Evolutionary conservation across 2,888 invertebrate genomes (phyloP).

Genomic region (Rhogogaster chlorosoma): DNA sequence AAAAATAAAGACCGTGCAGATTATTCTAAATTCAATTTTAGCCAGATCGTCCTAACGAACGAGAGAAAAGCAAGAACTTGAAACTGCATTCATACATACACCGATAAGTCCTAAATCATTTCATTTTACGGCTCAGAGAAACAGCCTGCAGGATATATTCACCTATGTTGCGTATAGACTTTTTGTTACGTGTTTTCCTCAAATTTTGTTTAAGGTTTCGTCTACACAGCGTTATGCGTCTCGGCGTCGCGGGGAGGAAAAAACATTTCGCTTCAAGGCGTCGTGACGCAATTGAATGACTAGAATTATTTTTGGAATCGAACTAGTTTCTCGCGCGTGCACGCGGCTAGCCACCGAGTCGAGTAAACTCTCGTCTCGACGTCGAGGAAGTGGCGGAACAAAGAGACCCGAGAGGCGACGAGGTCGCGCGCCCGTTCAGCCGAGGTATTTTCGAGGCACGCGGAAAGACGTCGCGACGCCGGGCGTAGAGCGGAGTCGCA

Average conservation of each 20-base stretch:
- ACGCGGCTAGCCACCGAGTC: slow-evolving; percentile 13
- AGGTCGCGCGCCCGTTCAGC: slow-evolving; percentile 36
- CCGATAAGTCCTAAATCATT: background rate
- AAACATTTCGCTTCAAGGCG: slow-evolving; percentile 24
- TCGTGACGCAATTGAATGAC: slow-evolving; percentile 43
- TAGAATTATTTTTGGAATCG: slow-evolving; percentile 43
- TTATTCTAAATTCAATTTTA: background rate
- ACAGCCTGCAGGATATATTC: background rate
- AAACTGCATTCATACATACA: background rate
- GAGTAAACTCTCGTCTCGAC: background rate
- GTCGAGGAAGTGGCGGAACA: slow-evolving; percentile 46
- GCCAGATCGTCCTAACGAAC: background rate
- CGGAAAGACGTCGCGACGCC: slow-evolving; percentile 47
- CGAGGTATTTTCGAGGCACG: slow-evolving; percentile 45
- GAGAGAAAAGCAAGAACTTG: background rate
- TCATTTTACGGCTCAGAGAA: background rate
- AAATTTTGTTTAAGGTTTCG: background rate
- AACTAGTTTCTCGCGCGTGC: slow-evolving; percentile 45
- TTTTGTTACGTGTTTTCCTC: background rate
- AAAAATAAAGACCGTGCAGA: background rate
- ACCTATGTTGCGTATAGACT: background rate
- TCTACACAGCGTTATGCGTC: background rate
- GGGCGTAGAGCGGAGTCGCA: slow-evolving; percentile 10
- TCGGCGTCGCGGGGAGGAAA: background rate
- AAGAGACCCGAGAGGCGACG: slow-evolving; percentile 37